Base-by-base conservation (phyloP, 37 sponge, comb jelly and placozoan genomes). In the Spongia lamella region DNA sequence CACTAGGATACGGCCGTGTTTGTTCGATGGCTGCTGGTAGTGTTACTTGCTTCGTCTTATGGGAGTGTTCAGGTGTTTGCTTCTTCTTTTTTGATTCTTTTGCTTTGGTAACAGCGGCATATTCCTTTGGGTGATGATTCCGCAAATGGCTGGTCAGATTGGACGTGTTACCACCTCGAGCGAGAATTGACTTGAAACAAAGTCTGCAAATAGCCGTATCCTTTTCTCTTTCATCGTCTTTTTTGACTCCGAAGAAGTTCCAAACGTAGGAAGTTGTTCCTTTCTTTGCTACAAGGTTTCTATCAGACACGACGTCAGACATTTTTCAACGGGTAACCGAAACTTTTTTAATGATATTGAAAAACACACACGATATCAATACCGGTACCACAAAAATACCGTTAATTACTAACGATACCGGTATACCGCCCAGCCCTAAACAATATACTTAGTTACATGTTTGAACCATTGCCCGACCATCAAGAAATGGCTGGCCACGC, bases 341-440 rank as follows among this genome's bases (percentile, higher is more conserved):
- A 68, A 9, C 47, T 20, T 13, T 43, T 68, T 21, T 34, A 24
- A 17, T 15, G 15, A 14, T 17, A 33, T 6, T 7, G n/a, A 13
- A 66, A 66, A 31, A 21, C 19, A 33, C 14, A 68, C 43, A 68
- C 69, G 50, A 22, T 27, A 1, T 3, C 14, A 19, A 4, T 68
- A 68, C 20, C 24, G 39, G 43, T n/a, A n/a, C n/a, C n/a, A n/a
- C n/a, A 38, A 6, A 2, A 68, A 68, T 68, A 68, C 69, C 40
- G 69, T 34, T 43, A 36, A 37, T 27, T 38, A 3, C 19, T 51
- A 47, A 72, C n/a, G 24, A 72, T 72, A 72, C 51, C 7, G 35
- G 73, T 72, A 72, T 72, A 72, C 56, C 35, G 73, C 73, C 73
- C 73, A 72, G 32, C 73, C 55, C 31, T 72, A 72, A n/a, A n/a